Conservation (phyloP, 2,888 invertebrate genomes). For the Latrodectus elegans region DNA sequence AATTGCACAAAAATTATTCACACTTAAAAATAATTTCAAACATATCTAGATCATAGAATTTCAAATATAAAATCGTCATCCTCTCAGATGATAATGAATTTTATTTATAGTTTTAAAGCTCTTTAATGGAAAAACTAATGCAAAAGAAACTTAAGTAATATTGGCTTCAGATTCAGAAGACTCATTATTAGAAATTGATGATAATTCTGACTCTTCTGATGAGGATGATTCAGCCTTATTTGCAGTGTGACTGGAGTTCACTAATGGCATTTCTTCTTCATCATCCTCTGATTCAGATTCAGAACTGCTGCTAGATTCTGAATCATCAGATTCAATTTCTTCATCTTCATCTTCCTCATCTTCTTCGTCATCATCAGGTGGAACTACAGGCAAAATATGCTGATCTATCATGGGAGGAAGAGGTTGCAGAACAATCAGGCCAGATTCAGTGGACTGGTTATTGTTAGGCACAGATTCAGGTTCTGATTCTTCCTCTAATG, state of each 20-base stretch:
- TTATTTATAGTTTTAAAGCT: not conserved
- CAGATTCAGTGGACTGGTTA: not conserved
- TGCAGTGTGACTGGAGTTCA: not conserved
- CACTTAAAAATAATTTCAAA: no score
- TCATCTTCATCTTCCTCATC: conserved; percentile 10
- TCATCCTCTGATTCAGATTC: conserved; percentile 20
- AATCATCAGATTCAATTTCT: not conserved
- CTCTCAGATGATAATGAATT: not conserved
- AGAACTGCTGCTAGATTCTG: not conserved
- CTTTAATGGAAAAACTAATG: not conserved
- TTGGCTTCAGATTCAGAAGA: conserved; percentile 6
- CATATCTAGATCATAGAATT: no score
- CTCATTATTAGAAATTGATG: conserved; percentile 15
- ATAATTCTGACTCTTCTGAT: conserved; percentile 10
- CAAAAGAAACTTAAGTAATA: not conserved
- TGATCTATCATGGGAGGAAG: not conserved
- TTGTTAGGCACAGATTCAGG: not conserved
- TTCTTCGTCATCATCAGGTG: not conserved
- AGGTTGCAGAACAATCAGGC: not conserved
- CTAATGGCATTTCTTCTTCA: not conserved
- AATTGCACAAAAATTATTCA: no score
- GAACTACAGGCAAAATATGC: not conserved
- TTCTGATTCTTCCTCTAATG: not conserved
- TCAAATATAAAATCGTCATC: no score
- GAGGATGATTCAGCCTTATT: conserved; percentile 9